Conservation (phyloP, 30 jellyfish, hydroid and myxozoan genomes). For the Pelagia noctiluca region DNA sequence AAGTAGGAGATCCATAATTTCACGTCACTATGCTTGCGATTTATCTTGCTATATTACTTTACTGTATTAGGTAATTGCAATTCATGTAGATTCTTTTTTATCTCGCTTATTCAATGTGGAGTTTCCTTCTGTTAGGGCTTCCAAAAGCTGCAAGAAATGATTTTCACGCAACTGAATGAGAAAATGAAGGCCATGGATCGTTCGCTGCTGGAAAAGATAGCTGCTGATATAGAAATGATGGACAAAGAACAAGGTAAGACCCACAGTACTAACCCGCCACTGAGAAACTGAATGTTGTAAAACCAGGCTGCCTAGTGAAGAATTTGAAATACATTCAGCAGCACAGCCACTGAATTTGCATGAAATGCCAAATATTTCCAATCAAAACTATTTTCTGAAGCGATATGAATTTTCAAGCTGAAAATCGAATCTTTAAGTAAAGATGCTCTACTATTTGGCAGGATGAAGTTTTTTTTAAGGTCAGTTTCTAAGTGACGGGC, state of each 20-base stretch:
- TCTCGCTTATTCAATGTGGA: neutral
- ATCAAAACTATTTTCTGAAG: neutral
- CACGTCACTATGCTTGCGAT: no score
- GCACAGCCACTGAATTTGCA: neutral
- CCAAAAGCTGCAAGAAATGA: constrained; percentile 90
- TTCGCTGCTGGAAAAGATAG: constrained; percentile 86
- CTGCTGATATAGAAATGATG: constrained; percentile 95
- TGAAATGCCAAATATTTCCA: neutral
- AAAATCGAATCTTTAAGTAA: no score
- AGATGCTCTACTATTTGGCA: no score
- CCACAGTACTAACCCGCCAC: no score
- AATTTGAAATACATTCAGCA: neutral
- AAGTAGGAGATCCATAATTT: no score
- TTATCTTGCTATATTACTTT: no score
- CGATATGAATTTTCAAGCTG: no score
- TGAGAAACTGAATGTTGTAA: no score
- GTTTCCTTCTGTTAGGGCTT: constrained; percentile 60
- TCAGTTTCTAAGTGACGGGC: no score
- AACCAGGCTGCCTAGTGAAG: neutral
- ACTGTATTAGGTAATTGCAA: no score
- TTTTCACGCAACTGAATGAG: constrained; percentile 86
- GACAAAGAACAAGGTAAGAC: constrained; percentile 91
- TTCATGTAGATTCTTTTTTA: no score
- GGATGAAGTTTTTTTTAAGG: no score
- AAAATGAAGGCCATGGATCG: constrained; percentile 97